Conservation (phyloP, 2,888 invertebrate species). For the Caenorhabditis sp. region DNA sequence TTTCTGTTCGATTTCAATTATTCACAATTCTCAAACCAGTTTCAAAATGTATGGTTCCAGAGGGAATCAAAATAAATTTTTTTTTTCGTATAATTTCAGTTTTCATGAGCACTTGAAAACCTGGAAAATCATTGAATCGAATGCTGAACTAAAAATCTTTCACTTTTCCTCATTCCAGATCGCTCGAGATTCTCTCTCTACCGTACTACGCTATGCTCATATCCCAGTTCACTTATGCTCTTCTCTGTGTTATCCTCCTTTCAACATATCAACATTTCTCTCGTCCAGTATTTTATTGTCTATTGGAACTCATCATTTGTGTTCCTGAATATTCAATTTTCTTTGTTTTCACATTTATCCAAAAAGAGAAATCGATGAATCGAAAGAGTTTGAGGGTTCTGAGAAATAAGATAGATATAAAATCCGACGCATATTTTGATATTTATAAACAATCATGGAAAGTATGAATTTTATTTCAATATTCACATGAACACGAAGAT, state of each 20-base stretch:
- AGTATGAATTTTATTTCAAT: too few relatives aligned
- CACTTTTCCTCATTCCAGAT: too few relatives aligned
- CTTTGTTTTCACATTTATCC: not conserved
- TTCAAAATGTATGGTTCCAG: too few relatives aligned
- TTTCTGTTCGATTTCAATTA: too few relatives aligned
- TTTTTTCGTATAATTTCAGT: too few relatives aligned
- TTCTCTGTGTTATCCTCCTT: not conserved
- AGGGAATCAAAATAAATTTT: too few relatives aligned
- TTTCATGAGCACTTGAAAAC: too few relatives aligned
- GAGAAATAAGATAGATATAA: not conserved
- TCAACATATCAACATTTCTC: not conserved
- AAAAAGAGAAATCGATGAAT: not conserved
- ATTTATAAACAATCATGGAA: not conserved
- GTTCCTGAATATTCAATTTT: not conserved
- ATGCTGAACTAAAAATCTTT: too few relatives aligned
- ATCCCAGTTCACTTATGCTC: not conserved
- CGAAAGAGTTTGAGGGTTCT: not conserved
- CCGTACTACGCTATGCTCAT: not conserved
- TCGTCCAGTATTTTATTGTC: not conserved
- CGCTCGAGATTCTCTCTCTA: not conserved
- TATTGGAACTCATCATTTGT: not conserved
- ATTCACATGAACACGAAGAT: too few relatives aligned
- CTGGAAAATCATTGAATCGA: too few relatives aligned
- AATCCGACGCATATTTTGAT: not conserved
- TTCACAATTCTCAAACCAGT: too few relatives aligned